A percentile compares a stretch with the other conserved stretches of the same genome.
phyloP scores from a whole-genome alignment of 2,888 invertebrate species.

The Trilocha varians region DNA sequence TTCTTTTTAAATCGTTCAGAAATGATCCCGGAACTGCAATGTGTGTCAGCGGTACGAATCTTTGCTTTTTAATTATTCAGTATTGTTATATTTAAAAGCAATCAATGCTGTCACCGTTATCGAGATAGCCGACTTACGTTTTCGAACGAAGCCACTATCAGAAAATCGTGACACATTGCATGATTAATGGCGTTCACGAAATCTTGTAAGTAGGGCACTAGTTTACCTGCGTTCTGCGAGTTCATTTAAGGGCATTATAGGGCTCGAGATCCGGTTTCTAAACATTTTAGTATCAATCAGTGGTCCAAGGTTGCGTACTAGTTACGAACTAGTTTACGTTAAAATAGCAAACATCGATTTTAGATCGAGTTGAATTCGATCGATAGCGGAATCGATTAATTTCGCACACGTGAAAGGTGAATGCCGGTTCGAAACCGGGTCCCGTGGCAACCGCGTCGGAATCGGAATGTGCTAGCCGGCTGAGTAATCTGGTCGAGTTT shows the following conservation, averaged over 20 bases:
- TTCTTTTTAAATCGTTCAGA: neutral
- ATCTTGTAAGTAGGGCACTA: constrained; percentile 37
- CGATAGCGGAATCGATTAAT: constrained; percentile 14
- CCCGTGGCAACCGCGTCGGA: neutral
- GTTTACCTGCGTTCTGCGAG: constrained; percentile 39
- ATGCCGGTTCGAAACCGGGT: neutral
- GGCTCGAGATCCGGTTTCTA: constrained; percentile 56
- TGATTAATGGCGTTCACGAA: constrained; percentile 34
- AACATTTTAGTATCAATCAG: constrained; percentile 49
- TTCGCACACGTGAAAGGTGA: constrained; percentile 8
- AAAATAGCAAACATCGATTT: too few relatives aligned
- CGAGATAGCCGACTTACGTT: constrained; percentile 33
- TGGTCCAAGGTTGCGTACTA: constrained; percentile 40
- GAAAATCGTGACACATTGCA: constrained; percentile 28
- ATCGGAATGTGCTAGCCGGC: neutral
- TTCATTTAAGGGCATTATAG: constrained; percentile 51
- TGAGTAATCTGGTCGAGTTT: neutral
- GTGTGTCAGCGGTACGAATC: neutral
- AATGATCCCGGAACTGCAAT: neutral
- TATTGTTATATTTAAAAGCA: constrained; percentile 5
- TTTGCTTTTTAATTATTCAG: neutral
- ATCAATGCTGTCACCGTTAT: constrained; percentile 6
- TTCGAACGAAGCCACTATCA: constrained; percentile 40
- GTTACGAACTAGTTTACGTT: constrained; percentile 17
- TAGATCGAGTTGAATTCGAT: too few relatives aligned